These are phyloP conservation scores for Noturus placidus DNA, from an alignment of 2,113 vertebrate species.

Conservation along the genomic window DNA sequence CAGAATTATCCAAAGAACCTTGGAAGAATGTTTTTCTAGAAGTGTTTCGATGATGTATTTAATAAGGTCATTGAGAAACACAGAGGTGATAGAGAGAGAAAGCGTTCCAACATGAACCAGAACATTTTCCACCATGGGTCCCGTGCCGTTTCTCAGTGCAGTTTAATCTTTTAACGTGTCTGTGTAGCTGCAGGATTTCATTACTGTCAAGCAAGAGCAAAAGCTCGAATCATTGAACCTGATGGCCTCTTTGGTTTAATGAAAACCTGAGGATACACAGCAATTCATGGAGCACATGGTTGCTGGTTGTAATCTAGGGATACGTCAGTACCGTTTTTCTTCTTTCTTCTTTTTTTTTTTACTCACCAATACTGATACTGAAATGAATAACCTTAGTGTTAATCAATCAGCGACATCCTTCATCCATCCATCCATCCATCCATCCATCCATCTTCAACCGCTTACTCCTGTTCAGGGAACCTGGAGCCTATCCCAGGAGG, in stretches of 20 bases:
- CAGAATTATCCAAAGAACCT: neutral
- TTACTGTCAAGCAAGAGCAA: neutral
- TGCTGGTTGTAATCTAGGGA: neutral
- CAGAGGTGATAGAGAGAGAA: neutral
- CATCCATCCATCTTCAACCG: no score
- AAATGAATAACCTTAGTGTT: no score
- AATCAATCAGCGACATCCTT: no score
- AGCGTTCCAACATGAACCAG: neutral
- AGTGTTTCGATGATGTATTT: neutral
- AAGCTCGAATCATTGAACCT: neutral
- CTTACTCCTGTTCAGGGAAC: no score
- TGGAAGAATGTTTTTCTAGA: neutral
- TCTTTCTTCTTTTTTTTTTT: no score
- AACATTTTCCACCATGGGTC: neutral
- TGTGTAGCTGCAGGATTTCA: conserved; percentile 1
- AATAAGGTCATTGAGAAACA: neutral
- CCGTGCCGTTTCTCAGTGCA: neutral
- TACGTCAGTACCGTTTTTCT: neutral
- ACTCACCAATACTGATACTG: no score
- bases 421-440: no score
- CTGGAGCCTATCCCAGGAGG: no score
- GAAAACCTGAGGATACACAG: neutral
- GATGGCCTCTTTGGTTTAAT: neutral
- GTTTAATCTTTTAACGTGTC: neutral
- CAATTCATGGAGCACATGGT: neutral